Evolutionary conservation across 2,113 vertebrate species (phyloP).

Genomic region (Chrysochloris asiatica): DNA sequence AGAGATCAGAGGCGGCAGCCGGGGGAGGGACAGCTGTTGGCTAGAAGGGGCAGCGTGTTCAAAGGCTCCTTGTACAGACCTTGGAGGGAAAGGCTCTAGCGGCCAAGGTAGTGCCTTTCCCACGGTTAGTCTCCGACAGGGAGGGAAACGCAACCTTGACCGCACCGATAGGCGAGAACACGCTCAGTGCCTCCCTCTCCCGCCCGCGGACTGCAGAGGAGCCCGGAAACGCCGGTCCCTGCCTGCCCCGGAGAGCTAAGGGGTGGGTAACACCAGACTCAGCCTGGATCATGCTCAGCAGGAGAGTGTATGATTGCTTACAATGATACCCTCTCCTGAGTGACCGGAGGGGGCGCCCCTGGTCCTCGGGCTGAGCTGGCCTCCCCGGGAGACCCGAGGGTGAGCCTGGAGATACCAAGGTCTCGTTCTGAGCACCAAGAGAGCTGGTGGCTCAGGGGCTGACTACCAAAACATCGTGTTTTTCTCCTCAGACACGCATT

Average conservation of each 20-base stretch:
- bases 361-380: not conserved
- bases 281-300: not conserved
- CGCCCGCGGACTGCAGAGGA: not conserved
- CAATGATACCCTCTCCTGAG: not conserved
- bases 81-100: constrained; percentile 72
- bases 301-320: not conserved
- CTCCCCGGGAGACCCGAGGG: not conserved
- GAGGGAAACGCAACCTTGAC: constrained; percentile 80
- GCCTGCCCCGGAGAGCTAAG: not conserved
- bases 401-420: not conserved
- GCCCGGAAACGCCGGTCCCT: not conserved
- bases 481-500: not conserved
- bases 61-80: constrained; percentile 69
- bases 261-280: not conserved
- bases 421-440: not conserved
- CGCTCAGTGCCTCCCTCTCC: not conserved
- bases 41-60: constrained; percentile 24
- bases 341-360: not conserved
- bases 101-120: constrained; percentile 87
- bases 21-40: constrained; percentile 63
- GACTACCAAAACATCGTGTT: not conserved
- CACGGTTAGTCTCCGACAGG: constrained; percentile 74
- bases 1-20: constrained; percentile 31
- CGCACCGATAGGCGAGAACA: constrained; percentile 46
- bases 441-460: not conserved